Evolutionary conservation across 2,888 invertebrate species (phyloP).

Genomic region (Volucella inflata): DNA sequence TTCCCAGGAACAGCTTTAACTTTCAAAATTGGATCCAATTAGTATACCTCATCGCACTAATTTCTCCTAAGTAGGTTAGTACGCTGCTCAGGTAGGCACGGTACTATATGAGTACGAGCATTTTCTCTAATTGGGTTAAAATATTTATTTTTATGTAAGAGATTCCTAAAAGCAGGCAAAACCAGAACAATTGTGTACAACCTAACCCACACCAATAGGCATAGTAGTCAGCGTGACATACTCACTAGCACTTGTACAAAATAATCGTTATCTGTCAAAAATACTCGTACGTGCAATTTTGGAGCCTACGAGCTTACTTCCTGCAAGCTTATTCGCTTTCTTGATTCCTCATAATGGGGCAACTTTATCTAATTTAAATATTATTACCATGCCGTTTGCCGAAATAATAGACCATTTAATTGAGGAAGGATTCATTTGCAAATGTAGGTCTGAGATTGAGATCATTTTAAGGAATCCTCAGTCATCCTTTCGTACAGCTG

Average conservation of each 20-base stretch:
- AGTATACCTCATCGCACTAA: slow-evolving; percentile 53
- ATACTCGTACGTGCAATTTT: slow-evolving; percentile 6
- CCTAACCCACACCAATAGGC: no score
- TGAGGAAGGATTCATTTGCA: slow-evolving; percentile 66
- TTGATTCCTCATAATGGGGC: slow-evolving; percentile 39
- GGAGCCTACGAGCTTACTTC: slow-evolving; percentile 18
- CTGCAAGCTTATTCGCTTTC: slow-evolving; percentile 19
- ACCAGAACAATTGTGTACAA: no score
- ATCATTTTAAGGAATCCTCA: slow-evolving; percentile 42
- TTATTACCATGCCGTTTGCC: slow-evolving; percentile 69
- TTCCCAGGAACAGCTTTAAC: slow-evolving; percentile 25
- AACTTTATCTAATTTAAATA: slow-evolving; percentile 73
- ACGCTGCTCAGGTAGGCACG: slow-evolving; percentile 6
- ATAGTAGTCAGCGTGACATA: no score
- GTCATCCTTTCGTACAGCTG: slow-evolving; percentile 30
- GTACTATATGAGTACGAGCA: no score
- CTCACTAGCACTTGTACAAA: no score
- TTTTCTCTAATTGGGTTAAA: slow-evolving; percentile 30
- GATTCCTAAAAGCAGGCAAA: neutral
- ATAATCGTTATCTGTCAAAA: no score
- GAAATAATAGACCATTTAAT: slow-evolving; percentile 75
- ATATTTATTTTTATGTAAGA: slow-evolving; percentile 16
- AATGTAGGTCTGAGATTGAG: slow-evolving; percentile 36
- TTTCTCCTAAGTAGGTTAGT: slow-evolving; percentile 61
- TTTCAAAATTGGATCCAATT: slow-evolving; percentile 67